Evolutionary conservation across 2,113 vertebrate species (phyloP), one percentile per base, ranked within the genome.

Genomic region (Dicaeum eximium): DNA sequence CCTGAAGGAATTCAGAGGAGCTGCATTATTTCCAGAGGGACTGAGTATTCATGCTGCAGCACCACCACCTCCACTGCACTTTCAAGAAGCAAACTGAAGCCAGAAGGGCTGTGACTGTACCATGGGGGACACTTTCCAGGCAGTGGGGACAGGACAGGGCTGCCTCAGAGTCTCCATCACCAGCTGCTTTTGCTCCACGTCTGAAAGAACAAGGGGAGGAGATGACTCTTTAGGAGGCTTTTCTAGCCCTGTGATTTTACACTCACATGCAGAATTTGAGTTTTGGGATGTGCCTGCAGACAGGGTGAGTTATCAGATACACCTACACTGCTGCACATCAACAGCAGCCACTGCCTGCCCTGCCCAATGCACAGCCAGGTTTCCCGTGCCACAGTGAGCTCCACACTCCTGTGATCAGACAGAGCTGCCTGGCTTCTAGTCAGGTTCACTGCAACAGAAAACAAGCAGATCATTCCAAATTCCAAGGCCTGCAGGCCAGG

Each of bases 321-420:
- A 6, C 19, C 53, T 44, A 2, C 5, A 0, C 14, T 24, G 53
- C 48, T 82, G 10, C 35, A 30, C 8, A 30, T 8, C 61, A 17
- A 10, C 21, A 67, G 71, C 64, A 78, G 2, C 15, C 11, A 2
- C 54, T 15, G 40, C 42, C 14, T 89, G 64, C 65, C 31, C 73
- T 13, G 8, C 38, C 33, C 0, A 0, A 3, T 2, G 30, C 11
- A 28, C 54, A 2, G 1, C 24, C 11, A 31, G 53, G 28, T 7
- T 69, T 31, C 44, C 57, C 3, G 1, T 3, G 27, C 33, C 58
- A 20, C 5, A 1, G 30, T 4, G 35, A 86, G 62, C 67, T 80
- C 69, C 70, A 50, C 6, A 0, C 13, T 37, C 25, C 38, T 64
- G 61, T 7, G 19, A 21, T 10, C 13, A 51, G 33, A 27, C 33